Base-by-base conservation (phyloP, 2,888 invertebrate genomes). In the Cerastoderma edule region DNA sequence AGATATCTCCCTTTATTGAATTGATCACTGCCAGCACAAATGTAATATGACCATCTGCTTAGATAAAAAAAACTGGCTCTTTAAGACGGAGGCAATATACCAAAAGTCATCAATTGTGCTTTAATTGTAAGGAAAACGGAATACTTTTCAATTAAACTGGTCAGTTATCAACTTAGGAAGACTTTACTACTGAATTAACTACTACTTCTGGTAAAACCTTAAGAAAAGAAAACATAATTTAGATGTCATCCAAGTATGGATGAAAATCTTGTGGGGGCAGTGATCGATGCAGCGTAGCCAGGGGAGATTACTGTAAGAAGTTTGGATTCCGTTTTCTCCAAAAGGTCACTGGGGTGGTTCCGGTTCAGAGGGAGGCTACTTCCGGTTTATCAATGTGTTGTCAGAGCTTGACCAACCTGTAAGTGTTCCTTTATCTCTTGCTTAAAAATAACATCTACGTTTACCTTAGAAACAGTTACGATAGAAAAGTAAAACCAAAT, bases 361-460 rank as follows among this genome's bases (percentile, higher is more conserved):
- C 1, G 67, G 71, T 4, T 0, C 13, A 63, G 8, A 84, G 83
- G 57, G 86, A 85, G 0, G 86, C 8, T 87, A 85, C 72, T 87
- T 85, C 68, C 60, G 78, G 44, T 80, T 87, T 44, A 67, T 85
- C 54, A 87, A 87, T 67, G 78, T 84, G 44, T 63, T 87, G 19
- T 75, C 79, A 1, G 86, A 85, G 39, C 72, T 87, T 1, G 86
- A 87, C 57, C 69, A 85, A 56, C 84, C 85, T 56, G 86, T 87
- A 73, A 30, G 73, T 53, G 35, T 16, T 3, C 1, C 30, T 28
- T n/a, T 16, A 39, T 10, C 39, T 8, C 8, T 39, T 39, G 8
- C 8, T 16, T 39, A 16, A 39, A 39, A 16, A 10, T 39, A 8
- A 39, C 10, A 10, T 39, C 39, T 39, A 39, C n/a, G n/a, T n/a